Base-by-base conservation (phyloP, 2,888 invertebrate species). In the Lochmaea crataegi region DNA sequence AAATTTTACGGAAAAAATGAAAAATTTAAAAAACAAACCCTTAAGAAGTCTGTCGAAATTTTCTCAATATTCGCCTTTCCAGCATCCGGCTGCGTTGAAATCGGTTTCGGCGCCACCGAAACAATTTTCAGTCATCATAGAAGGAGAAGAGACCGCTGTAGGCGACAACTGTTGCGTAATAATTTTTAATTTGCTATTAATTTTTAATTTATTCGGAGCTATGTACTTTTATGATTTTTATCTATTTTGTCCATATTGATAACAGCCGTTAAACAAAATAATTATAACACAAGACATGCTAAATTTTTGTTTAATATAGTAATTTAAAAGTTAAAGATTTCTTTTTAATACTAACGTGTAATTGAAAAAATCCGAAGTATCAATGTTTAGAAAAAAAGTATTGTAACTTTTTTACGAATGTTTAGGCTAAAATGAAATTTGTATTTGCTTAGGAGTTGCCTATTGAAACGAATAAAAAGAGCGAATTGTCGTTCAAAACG, bases 401-500 rank as follows among this genome's bases (percentile, higher is more conserved):
- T 26, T 32, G 32, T 32, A 7, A 7, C 7, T 32, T 32, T 32
- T 32, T 32, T 7, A 32, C 7, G 32, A 32, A 32, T 7, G 32
- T 32, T 32, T 32, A 32, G 6, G 7, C 32, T 32, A 32, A 32
- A 32, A 32, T 32, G 2, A 7, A 63, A 22, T 3, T 48, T 68
- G 75, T 73, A 75, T 73, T 65, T 79, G 16, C 16, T 42, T 73
- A 87, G 87, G 90, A 90, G 78, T 86, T 89, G 72, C 85, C 85
- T 0, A 26, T 45, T 10, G 86, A 86, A 72, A 77, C 77, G 65
- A 75, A 75, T n/a, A 80, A 79, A 67, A 82, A 80, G 57, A 79
- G 81, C 65, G 83, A 82, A 60, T 74, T 80, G 14, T 79, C 82
- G 0, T 80, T 83, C 64, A 84, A 83, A 72, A 78, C 80, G 14